phyloP scores from a whole-genome alignment of 2,797 vertebrate species.

The Percopsis omiscomaycus region DNA sequence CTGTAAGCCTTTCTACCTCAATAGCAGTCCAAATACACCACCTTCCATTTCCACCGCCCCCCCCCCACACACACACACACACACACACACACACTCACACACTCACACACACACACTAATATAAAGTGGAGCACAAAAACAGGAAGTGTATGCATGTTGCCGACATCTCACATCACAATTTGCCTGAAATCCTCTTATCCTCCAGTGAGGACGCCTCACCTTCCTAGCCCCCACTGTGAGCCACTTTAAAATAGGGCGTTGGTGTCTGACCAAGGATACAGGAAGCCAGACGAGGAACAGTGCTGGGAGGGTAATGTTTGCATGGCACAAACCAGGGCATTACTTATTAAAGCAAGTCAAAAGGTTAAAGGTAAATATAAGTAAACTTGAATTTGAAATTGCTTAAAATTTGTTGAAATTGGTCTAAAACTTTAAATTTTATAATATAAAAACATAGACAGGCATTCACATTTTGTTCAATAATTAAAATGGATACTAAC shows the following conservation, averaged over 20 bases:
- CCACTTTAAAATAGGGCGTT: slow-evolving; percentile 12
- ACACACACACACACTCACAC: not conserved
- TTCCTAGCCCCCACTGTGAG: slow-evolving; percentile 1
- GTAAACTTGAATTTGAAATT: too few relatives aligned
- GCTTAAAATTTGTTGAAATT: too few relatives aligned
- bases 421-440: not conserved
- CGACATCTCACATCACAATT: slow-evolving; percentile 17
- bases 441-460: slow-evolving; percentile 1
- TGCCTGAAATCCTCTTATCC: slow-evolving; percentile 4
- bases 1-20: slow-evolving; percentile 18
- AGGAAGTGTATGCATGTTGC: slow-evolving; percentile 43
- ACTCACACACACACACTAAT: slow-evolving; percentile 7
- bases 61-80: slow-evolving; percentile 20
- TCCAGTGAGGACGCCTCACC: slow-evolving; percentile 14
- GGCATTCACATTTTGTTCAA: too few relatives aligned
- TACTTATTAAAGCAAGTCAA: too few relatives aligned
- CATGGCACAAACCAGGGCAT: not conserved
- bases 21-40: not conserved
- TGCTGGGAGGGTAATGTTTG: not conserved
- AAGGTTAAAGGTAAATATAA: too few relatives aligned
- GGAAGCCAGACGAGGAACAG: slow-evolving; percentile 22
- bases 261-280: not conserved
- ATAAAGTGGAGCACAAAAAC: slow-evolving; percentile 29
- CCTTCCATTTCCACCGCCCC: slow-evolving; percentile 22
- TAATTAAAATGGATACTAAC: too few relatives aligned